Evolutionary conservation across 2,888 invertebrate species (phyloP), one percentile per base, ranked within the genome.

Genomic region (Corbicula japonica): DNA sequence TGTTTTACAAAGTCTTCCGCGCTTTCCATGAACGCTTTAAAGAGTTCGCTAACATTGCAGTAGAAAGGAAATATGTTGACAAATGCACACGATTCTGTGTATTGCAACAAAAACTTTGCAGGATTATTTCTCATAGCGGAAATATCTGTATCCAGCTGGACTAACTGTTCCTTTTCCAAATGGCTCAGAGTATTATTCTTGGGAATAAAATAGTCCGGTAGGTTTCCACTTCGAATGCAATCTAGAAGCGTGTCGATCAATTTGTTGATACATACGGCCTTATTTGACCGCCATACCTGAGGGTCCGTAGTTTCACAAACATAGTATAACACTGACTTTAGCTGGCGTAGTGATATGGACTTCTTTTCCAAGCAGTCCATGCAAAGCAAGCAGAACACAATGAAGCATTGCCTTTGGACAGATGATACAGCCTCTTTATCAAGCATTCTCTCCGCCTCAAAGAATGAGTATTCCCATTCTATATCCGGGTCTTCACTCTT

Each of bases 381-480:
- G 52, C 76, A 79, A 2, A 88, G 63, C 30, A 84, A 60, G 61
- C 86, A 84, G 21, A 88, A 71, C 26, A 87, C 41, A 8, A 87
- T 77, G 52, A 86, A 89, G 44, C 84, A 83, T 58, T 87, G 86
- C 30, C 87, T 69, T 38, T 89, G 89, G 4, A 80, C 77, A 12
- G 86, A 86, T 0, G 86, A 82, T 10, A 88, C 65, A 10, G 87
- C 86, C 48, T 87, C 86, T n/a, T 70, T 75, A 21, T 86, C 78
- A 10, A 89, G 72, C 0, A 71, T 52, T 46, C 83, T 72, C 65
- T 89, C 88, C 0, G 87, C 87, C 35, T 82, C 78, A 32, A 78
- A 84, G 72, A 89, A 89, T 18, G 87, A 87, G 23, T 85, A 77
- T 50, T 77, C 80, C 87, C 88, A 88, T 70, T 88, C 87, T 15